Evolutionary conservation across 2,888 invertebrate genomes (phyloP).

Genomic region (Ectemnius continuus): DNA sequence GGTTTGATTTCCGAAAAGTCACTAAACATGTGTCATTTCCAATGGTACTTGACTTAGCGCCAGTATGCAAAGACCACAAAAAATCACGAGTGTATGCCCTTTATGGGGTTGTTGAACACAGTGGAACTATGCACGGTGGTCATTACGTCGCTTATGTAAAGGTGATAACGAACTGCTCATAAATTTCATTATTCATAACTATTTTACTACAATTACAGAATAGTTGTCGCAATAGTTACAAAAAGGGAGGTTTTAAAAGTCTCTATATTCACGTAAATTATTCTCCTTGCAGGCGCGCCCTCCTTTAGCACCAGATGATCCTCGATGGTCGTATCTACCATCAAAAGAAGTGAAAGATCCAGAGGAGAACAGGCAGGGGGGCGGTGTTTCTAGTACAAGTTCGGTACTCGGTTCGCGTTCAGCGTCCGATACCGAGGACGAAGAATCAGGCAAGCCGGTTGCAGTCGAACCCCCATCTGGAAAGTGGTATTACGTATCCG

Average conservation of each 20-base stretch:
- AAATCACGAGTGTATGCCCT: conserved; percentile 87
- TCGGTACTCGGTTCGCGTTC: conserved; percentile 72
- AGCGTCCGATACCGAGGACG: conserved; percentile 73
- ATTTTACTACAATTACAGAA: too few species aligned
- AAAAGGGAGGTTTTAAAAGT: too few species aligned
- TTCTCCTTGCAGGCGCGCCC: conserved; percentile 77
- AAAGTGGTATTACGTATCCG: conserved; percentile 96
- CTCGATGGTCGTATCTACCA: conserved; percentile 87
- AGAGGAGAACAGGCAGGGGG: too few species aligned
- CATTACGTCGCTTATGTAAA: conserved; percentile 98
- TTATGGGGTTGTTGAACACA: conserved; percentile 97
- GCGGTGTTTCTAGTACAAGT: conserved; percentile 27
- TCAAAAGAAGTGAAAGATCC: conserved; percentile 59
- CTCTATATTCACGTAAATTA: not conserved
- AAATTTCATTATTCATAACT: too few species aligned
- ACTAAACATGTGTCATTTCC: conserved; percentile 93
- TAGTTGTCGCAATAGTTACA: too few species aligned
- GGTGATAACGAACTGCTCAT: conserved; percentile 78
- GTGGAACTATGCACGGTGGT: conserved; percentile 92
- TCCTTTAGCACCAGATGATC: conserved; percentile 82
- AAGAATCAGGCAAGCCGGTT: conserved; percentile 74
- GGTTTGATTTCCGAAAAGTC: conserved; percentile 86
- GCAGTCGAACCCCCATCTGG: conserved; percentile 82
- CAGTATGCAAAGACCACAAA: conserved; percentile 88
- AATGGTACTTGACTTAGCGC: conserved; percentile 90